Conservation (phyloP, 2,113 vertebrate species). For the Ameiurus melas region DNA sequence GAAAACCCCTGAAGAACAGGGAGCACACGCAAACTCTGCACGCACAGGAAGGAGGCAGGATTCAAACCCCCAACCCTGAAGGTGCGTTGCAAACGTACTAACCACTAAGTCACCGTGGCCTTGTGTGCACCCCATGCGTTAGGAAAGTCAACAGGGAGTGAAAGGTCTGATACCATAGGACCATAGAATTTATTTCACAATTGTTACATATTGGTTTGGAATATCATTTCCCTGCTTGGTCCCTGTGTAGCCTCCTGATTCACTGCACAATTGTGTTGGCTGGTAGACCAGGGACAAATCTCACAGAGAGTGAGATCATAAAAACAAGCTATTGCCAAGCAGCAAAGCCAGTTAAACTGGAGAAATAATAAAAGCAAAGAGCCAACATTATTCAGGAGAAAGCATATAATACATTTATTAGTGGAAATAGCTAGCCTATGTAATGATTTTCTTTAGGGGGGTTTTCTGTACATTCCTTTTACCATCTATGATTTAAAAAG, state of each 20-base stretch:
- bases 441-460: background rate
- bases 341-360: constrained; percentile 37
- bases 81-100: too few species aligned
- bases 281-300: constrained; percentile 60
- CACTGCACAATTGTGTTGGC: constrained; percentile 60
- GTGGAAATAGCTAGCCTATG: background rate
- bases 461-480: background rate
- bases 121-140: background rate
- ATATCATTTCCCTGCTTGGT: constrained; percentile 40
- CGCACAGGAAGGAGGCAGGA: too few species aligned
- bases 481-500: background rate
- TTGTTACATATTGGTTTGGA: constrained; percentile 31
- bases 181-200: constrained; percentile 11
- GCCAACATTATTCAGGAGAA: background rate
- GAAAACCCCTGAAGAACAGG: too few species aligned
- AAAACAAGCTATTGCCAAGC: constrained; percentile 55
- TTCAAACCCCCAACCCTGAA: too few species aligned
- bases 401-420: background rate
- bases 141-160: background rate
- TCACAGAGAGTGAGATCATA: constrained; percentile 61
- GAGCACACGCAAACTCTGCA: too few species aligned
- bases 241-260: constrained; percentile 63
- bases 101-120: too few species aligned
- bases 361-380: constrained; percentile 23
- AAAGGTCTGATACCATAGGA: constrained; percentile 4